Evolutionary conservation across 2,888 invertebrate genomes (phyloP).

Genomic region (Hydroisotoma schaefferi): DNA sequence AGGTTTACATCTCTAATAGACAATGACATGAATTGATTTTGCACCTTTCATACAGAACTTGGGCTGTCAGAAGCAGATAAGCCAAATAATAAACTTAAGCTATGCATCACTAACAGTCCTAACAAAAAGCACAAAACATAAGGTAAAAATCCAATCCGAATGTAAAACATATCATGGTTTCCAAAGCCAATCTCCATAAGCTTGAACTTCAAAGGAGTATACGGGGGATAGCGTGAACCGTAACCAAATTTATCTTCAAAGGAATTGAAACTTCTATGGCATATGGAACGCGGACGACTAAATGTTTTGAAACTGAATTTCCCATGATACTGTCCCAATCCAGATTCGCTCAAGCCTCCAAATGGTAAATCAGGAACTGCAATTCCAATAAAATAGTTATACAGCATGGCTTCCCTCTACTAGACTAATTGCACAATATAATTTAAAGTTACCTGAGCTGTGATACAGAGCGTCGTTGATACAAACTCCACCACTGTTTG

Average conservation of each 20-base stretch:
- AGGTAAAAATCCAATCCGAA: constrained; percentile 23
- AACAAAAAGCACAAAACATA: constrained; percentile 24
- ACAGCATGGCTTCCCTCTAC: background rate
- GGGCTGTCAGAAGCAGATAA: too few species aligned
- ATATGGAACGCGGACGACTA: constrained; percentile 55
- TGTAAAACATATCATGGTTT: constrained; percentile 24
- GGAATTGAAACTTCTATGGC: constrained; percentile 37
- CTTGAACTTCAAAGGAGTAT: constrained; percentile 11
- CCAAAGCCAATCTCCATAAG: constrained; percentile 15
- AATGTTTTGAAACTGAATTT: constrained; percentile 56
- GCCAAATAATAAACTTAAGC: too few species aligned
- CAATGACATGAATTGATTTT: too few species aligned
- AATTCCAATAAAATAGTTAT: constrained; percentile 13
- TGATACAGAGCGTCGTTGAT: constrained; percentile 56
- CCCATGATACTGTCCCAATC: constrained; percentile 58
- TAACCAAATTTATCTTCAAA: constrained; percentile 46
- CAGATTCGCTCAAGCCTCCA: constrained; percentile 59
- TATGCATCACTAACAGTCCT: constrained; percentile 27
- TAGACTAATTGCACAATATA: background rate
- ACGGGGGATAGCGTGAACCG: constrained; percentile 42
- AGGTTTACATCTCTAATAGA: too few species aligned
- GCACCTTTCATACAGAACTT: too few species aligned
- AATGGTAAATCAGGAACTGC: constrained; percentile 57
- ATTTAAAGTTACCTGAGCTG: background rate
- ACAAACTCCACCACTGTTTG: constrained; percentile 52